Percentiles rank a stretch among this genome's conserved stretches.
These are phyloP conservation scores for Eucera pruinosa DNA, from an alignment of 2,888 invertebrate genomes.

Conservation along the genomic window DNA sequence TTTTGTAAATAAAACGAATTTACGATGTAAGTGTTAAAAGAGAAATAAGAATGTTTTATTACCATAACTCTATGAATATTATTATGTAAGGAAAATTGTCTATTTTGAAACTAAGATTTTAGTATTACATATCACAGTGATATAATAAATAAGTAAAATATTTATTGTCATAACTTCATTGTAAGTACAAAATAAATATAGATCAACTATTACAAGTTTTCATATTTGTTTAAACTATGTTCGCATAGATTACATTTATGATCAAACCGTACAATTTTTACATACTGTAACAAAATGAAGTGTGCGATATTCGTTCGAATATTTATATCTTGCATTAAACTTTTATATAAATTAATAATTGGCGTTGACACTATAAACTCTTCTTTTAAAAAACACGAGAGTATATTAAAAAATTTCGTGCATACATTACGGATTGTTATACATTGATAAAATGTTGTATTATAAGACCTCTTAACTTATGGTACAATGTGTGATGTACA, in stretches of 20 bases:
- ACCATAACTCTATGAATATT: constrained; percentile 7
- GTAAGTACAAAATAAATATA: constrained; percentile 79
- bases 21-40: constrained; percentile 3
- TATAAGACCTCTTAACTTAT: constrained; percentile 15
- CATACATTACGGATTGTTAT: constrained; percentile 3
- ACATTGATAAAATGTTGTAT: constrained; percentile 8
- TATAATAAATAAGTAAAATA: constrained; percentile 69
- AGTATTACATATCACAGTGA: constrained; percentile 50
- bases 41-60: constrained; percentile 33
- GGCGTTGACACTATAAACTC: not conserved
- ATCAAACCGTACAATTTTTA: constrained; percentile 24
- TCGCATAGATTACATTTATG: constrained; percentile 32
- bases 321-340: constrained; percentile 18
- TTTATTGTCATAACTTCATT: constrained; percentile 70
- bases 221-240: constrained; percentile 60
- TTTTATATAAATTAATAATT: constrained; percentile 9
- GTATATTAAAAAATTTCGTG: not conserved
- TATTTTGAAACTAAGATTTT: constrained; percentile 34
- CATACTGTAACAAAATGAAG: constrained; percentile 7
- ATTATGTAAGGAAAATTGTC: constrained; percentile 4
- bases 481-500: constrained; percentile 7
- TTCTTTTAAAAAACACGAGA: constrained; percentile 13
- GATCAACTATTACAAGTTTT: constrained; percentile 66
- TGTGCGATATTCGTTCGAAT: constrained; percentile 14
- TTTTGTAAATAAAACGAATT: constrained; percentile 39